Evolutionary conservation across 2,888 invertebrate species (phyloP).

Genomic region (Pasiphila rectangulata): DNA sequence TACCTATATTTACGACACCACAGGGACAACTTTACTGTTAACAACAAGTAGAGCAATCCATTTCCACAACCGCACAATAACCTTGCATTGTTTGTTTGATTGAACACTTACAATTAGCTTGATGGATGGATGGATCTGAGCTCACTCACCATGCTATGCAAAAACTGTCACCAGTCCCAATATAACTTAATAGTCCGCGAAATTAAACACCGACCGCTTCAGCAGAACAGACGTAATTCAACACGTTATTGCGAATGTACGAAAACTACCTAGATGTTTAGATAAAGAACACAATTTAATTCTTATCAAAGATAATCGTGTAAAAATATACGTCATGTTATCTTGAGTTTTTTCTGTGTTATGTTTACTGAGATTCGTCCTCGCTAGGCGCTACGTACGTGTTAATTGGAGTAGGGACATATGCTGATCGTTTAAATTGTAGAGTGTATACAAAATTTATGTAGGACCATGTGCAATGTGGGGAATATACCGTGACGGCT

Average conservation of each 20-base stretch:
- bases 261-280: constrained; percentile 19
- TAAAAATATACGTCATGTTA: constrained; percentile 28
- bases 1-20: constrained; percentile 1
- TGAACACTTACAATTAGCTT: too few species aligned
- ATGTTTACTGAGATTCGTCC: constrained; percentile 34
- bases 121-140: too few species aligned
- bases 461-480: background rate
- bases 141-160: constrained; percentile 23
- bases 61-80: constrained; percentile 4
- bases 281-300: constrained; percentile 31
- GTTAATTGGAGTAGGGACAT: constrained; percentile 46
- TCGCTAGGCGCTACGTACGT: constrained; percentile 37
- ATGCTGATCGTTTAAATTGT: constrained; percentile 17
- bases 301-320: constrained; percentile 33
- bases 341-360: constrained; percentile 31
- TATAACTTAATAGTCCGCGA: constrained; percentile 17
- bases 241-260: constrained; percentile 17
- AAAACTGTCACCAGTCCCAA: constrained; percentile 10
- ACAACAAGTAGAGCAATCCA: constrained; percentile 5
- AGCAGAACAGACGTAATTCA: constrained; percentile 17
- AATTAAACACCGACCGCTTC: constrained; percentile 20
- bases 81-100: constrained; percentile 7
- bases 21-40: constrained; percentile 9
- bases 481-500: background rate
- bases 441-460: constrained; percentile 5